A percentile compares a stretch with the other conserved stretches of the same genome.
Evolutionary conservation across 2,888 invertebrate species (phyloP).

Genomic region (Prostheceraeus crozeri): DNA sequence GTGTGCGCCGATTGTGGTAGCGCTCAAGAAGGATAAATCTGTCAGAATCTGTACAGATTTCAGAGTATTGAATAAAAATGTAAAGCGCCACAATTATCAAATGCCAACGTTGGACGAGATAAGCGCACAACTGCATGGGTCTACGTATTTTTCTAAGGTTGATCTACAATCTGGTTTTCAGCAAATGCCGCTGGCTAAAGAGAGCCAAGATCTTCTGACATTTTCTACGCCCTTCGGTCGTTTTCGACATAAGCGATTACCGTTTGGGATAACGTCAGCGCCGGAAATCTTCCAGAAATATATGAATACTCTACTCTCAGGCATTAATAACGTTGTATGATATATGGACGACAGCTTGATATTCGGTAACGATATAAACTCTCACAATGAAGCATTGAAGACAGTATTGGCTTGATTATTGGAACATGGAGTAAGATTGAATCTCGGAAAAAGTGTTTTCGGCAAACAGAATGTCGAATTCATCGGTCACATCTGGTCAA

Average conservation of each 20-base stretch:
- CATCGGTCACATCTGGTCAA: conserved; percentile 6
- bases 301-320: background rate
- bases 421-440: background rate
- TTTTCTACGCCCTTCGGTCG: conserved; percentile 16
- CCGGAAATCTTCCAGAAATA: conserved; percentile 26
- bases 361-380: no score
- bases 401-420: background rate
- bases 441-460: background rate
- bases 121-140: background rate
- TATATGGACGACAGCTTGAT: background rate
- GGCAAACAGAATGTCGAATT: background rate
- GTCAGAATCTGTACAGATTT: conserved; percentile 19
- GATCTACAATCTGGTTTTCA: background rate
- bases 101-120: conserved; percentile 15
- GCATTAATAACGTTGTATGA: background rate
- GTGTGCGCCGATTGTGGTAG: conserved; percentile 12
- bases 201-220: conserved; percentile 8
- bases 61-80: conserved; percentile 6
- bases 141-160: conserved; percentile 25
- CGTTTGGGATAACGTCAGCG: conserved; percentile 29
- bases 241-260: conserved; percentile 2
- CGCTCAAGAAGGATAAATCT: conserved; percentile 17
- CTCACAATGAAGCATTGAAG: conserved; percentile 2
- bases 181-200: conserved; percentile 7
- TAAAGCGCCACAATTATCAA: background rate